These are phyloP conservation scores for Eutolmus rufibarbis DNA, from an alignment of 2,888 invertebrate genomes.

Conservation along the genomic window DNA sequence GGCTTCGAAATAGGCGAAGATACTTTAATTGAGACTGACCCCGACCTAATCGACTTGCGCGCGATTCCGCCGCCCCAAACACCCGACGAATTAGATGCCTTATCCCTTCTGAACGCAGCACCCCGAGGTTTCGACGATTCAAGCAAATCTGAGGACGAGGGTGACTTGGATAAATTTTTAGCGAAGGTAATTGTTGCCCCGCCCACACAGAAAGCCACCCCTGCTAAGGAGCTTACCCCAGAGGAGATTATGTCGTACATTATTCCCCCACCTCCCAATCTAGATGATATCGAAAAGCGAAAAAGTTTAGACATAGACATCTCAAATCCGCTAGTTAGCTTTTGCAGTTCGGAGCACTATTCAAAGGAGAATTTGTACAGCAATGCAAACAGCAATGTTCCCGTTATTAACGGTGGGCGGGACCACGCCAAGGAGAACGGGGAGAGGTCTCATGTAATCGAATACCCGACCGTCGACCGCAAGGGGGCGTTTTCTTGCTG, in stretches of 20 bases:
- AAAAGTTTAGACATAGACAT: conserved; percentile 45
- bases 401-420: neutral
- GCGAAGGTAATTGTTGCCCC: conserved; percentile 81
- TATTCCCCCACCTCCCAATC: conserved; percentile 78
- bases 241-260: conserved; percentile 87
- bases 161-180: conserved; percentile 81
- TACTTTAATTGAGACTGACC: conserved; percentile 71
- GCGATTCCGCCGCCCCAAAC: conserved; percentile 86
- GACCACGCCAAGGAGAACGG: conserved; percentile 41
- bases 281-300: conserved; percentile 60
- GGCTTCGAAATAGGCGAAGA: conserved; percentile 63
- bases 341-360: conserved; percentile 62
- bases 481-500: conserved; percentile 78
- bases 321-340: conserved; percentile 60
- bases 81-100: conserved; percentile 79
- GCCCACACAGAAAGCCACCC: conserved; percentile 76
- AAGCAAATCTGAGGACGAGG: conserved; percentile 54
- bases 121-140: conserved; percentile 79
- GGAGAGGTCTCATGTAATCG: conserved; percentile 67
- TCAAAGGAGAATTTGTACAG: conserved; percentile 64
- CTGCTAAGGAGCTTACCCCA: conserved; percentile 78
- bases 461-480: conserved; percentile 76
- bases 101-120: conserved; percentile 75
- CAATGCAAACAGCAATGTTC: conserved; percentile 55
- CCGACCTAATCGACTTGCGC: conserved; percentile 89